Base-by-base conservation (phyloP, 1,140 invertebrate genomes). In the Drosophila grimshawi region DNA sequence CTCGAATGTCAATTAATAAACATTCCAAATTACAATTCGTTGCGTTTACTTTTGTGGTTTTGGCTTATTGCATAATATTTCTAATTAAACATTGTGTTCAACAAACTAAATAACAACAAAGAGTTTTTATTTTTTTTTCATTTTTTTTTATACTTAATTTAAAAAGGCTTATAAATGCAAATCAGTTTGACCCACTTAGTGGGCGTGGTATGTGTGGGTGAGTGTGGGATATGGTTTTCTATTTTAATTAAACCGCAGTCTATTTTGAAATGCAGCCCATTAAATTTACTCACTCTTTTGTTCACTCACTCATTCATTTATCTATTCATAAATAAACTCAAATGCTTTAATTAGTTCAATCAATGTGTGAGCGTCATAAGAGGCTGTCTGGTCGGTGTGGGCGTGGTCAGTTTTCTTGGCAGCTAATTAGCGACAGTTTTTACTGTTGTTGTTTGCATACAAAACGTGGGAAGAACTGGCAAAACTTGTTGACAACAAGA, bases 351-450 rank as follows among this genome's bases (percentile, higher is more conserved):
- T 76, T 72, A 64, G 67, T 62, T 72, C 67, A 66, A 73, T 73
- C 48, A 19, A 29, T 5, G 46, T 32, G 60, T 49, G 29, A 11
- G 66, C 10, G 46, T n/a, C 19, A 19, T 1, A 19, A 19, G 49
- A 51, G 52, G 32, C 35, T 37, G 41, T 41, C 6, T 0, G 41
- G 41, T 5, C 7, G 46, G 45, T 43, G 78, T 61, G 75, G 81
- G 81, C 72, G 76, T 82, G 52, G 63, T 63, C 55, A 27, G 43
- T 19, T 37, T 30, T 37, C 33, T 19, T 45, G 76, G 79, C 78
- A 68, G 57, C 80, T 86, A 86, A 86, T 86, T 86, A 86, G 76
- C 82, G 51, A 73, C 56, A 73, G 46, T 70, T 64, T 43, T 43
- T 59, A 5, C 48, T 51, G 64, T 51, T 60, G 49, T 32, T 10